Evolutionary conservation across 2,113 vertebrate species (phyloP), one percentile per base, ranked within the genome.

Genomic region (Sminthopsis crassicaudata): DNA sequence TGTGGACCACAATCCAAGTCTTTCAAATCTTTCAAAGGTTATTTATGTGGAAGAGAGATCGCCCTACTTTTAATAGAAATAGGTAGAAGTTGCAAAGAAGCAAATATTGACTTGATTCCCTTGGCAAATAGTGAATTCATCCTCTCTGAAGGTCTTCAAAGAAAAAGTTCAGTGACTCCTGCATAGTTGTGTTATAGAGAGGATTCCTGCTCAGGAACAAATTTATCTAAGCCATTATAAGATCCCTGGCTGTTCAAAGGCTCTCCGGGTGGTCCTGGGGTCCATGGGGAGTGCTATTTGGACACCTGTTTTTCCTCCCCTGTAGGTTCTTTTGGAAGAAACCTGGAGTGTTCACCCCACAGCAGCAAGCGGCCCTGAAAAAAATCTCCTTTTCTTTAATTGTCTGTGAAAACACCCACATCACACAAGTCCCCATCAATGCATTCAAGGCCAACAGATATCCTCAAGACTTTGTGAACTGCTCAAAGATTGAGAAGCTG

Each of bases 251-350:
- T 42, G n/a, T 19, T 84, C 19, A 84, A n/a, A 84, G 67, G n/a
- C n/a, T 84, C 67, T 19, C 19, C 2, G 67, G 6, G 6, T 84
- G n/a, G 67, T 84, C n/a, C 67, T 42, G 19, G 36, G 11, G 89
- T 42, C 7, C 76, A 1, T 2, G 30, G 0, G 26, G 46, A 42
- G 30, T 60, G 12, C 55, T 54, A 23, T 46, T 0, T 92, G 30
- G 30, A 90, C 27, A 95, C 53, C 12, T 51, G 54, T 26, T 48
- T 46, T 91, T 91, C 55, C 91, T 57, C 89, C 22, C 52, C 91
- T 92, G 48, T 95, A 97, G 99, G 97, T 99, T 99, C 98, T 99
- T 99, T 99, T 99, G 99, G 99, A 98, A 99, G 97, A 98, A 97
- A 36, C 97, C 98, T 1, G 99, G 98, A 0, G 98, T 99, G 92